Conservation (phyloP, 1,140 invertebrate genomes). For the Drosophila watanabei region DNA sequence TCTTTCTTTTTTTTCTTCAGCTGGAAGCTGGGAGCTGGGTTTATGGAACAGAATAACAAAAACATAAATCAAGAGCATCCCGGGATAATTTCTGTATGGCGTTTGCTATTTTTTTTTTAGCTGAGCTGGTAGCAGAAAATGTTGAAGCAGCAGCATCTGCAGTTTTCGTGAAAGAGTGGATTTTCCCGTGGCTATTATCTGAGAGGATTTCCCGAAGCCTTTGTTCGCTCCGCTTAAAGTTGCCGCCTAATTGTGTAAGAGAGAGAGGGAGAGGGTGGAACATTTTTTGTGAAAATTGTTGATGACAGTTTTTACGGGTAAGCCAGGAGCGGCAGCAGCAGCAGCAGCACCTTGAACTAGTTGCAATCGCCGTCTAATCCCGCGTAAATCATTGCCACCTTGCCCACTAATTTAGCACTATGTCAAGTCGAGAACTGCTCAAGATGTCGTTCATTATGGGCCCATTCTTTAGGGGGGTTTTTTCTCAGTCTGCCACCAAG, state of each 20-base stretch:
- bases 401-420: slow-evolving; percentile 81
- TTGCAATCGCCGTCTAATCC: slow-evolving; percentile 39
- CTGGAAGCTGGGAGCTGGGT: slow-evolving; percentile 8
- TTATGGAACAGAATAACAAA: slow-evolving; percentile 79
- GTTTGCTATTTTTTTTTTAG: slow-evolving; percentile 34
- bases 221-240: slow-evolving; percentile 45
- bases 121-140: slow-evolving; percentile 33
- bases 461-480: slow-evolving; percentile 56
- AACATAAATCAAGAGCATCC: slow-evolving; percentile 72
- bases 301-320: slow-evolving; percentile 18
- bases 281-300: background rate
- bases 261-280: background rate
- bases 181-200: slow-evolving; percentile 58
- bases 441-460: slow-evolving; percentile 80
- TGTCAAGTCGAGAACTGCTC: slow-evolving; percentile 69
- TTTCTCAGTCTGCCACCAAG: background rate
- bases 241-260: slow-evolving; percentile 5
- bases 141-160: slow-evolving; percentile 62
- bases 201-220: slow-evolving; percentile 36
- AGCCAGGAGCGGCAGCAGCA: background rate
- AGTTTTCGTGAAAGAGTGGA: slow-evolving; percentile 58
- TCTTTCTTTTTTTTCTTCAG: slow-evolving; percentile 10
- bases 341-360: slow-evolving; percentile 21
- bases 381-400: slow-evolving; percentile 47
- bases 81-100: slow-evolving; percentile 63